Base-by-base conservation (phyloP, 2,113 vertebrate genomes). In the Clarias magur region DNA sequence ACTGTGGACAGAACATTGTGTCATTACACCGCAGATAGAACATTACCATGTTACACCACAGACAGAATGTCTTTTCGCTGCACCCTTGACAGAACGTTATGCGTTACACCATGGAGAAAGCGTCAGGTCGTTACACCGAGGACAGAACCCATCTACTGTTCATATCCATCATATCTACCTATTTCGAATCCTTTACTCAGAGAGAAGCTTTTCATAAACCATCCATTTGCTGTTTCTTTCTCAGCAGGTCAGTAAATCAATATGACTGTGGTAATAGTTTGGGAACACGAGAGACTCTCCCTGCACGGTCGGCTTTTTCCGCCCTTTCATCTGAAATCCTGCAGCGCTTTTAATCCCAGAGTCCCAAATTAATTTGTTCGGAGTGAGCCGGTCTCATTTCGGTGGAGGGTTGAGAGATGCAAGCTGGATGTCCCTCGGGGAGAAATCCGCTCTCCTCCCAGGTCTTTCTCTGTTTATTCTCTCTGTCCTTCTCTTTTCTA, bases 331-430 rank as follows among this genome's bases (percentile, higher is more conserved):
- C 59, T 85, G 57, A 56, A 25, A 53, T 68, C 68, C 83, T 81
- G 53, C 54, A 56, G 83, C 23, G 84, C 42, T 67, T 80, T 84
- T 88, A 86, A 83, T 88, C 89, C 89, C 89, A 80, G 68, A 88
- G 80, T 90, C 81, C 89, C 75, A 12, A 80, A 90, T 88, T 88
- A 88, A 88, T 90, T 86, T 88, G 84, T 81, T 73, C 27, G 10
- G 81, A 88, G 73, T 48, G 65, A 88, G 48, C 84, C 57, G 65
- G 30, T 82, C 85, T 88, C 6, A 68, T 89, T 87, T 57, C 15
- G 27, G 73, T 68, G 73, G 53, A 88, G 68, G 68, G 60, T 70
- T 90, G 84, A 87, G 86, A 87, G 85, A 85, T 48, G 38, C 81
- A 54, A 48, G 72, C 80, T 60, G 88, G 87, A 86, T 25, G 3